Conservation (phyloP, 2,888 invertebrate species). For the Drosophila anomelani region DNA sequence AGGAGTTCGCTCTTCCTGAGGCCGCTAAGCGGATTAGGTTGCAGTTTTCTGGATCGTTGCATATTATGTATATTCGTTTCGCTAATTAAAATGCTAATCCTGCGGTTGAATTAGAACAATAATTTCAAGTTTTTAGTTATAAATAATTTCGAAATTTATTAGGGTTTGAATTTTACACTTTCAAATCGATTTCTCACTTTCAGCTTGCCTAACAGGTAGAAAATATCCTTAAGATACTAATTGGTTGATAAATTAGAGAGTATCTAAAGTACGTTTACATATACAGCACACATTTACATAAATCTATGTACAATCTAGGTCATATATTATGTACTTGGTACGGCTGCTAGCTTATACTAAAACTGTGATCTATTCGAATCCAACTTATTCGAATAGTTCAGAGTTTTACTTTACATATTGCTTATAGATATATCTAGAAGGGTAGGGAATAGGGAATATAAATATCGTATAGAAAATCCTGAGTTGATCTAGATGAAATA, state of each 20-base stretch:
- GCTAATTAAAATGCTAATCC: conserved; percentile 21
- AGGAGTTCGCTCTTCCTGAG: conserved; percentile 14
- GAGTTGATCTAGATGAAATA: conserved; percentile 65
- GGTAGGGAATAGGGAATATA: conserved; percentile 21
- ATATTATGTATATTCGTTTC: conserved; percentile 43
- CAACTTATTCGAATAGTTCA: conserved; percentile 46
- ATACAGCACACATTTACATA: conserved; percentile 56
- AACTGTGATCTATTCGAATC: conserved; percentile 55
- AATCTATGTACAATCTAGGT: conserved; percentile 32
- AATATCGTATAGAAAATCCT: conserved; percentile 64
- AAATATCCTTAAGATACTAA: conserved; percentile 49
- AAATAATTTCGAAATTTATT: conserved; percentile 63
- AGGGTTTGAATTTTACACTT: conserved; percentile 49
- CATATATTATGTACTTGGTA: conserved; percentile 68
- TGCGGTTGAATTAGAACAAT: conserved; percentile 44
- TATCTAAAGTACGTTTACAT: conserved; percentile 58
- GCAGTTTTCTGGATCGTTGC: conserved; percentile 67
- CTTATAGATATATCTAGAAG: conserved; percentile 45
- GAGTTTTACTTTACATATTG: conserved; percentile 62
- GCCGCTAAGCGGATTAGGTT: conserved; percentile 69
- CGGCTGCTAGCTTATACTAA: conserved; percentile 66
- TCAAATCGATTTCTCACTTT: conserved; percentile 42
- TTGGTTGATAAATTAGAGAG: conserved; percentile 33
- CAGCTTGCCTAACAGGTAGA: conserved; percentile 52
- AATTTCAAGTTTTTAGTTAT: conserved; percentile 44